Percentiles rank a stretch among this genome's conserved stretches.
These are phyloP conservation scores for Terrapene triunguis DNA, from an alignment of 2,113 vertebrate species.

Conservation along the genomic window DNA sequence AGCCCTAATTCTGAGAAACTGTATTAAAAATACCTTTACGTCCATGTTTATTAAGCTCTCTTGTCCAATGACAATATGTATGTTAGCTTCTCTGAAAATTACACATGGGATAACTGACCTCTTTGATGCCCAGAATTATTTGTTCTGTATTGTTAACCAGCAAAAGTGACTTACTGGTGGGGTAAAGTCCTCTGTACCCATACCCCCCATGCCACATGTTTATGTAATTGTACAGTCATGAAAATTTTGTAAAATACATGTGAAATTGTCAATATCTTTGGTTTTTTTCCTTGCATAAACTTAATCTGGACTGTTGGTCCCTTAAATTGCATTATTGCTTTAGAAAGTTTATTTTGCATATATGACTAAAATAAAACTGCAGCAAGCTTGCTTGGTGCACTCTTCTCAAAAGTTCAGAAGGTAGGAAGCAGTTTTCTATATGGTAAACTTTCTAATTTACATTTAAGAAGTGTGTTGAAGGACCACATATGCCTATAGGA, in stretches of 20 bases:
- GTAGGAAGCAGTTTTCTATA: background rate
- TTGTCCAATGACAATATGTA: background rate
- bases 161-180: background rate
- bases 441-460: background rate
- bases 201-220: background rate
- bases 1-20: background rate
- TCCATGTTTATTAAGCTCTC: background rate
- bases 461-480: background rate
- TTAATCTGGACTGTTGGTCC: background rate
- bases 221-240: background rate
- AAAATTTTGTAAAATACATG: background rate
- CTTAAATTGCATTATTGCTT: background rate
- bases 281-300: background rate
- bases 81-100: background rate
- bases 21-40: background rate
- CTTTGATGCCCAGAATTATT: background rate
- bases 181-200: background rate
- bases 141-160: background rate
- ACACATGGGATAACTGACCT: background rate
- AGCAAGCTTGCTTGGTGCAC: background rate
- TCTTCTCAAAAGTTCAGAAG: background rate
- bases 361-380: background rate
- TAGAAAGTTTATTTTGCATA: background rate
- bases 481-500: background rate
- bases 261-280: background rate